phyloP scores from a whole-genome alignment of 2,113 vertebrate species.

The Podarcis muralis region DNA sequence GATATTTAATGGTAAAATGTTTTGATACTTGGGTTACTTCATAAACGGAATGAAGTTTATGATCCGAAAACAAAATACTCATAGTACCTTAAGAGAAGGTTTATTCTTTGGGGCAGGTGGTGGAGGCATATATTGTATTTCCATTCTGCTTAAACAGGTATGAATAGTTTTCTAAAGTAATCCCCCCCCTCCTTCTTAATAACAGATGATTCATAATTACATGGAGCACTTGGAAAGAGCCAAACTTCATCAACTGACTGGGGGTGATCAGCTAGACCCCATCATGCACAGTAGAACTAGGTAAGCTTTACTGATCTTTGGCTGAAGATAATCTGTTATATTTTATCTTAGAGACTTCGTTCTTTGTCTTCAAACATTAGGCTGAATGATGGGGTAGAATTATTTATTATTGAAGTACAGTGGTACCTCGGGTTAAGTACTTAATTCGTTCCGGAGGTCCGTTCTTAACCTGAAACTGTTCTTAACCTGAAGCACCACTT shows the following conservation, averaged over 20 bases:
- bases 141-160: background rate
- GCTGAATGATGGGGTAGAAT: constrained; percentile 42
- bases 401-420: constrained; percentile 59
- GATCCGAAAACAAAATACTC: background rate
- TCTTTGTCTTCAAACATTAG: constrained; percentile 64
- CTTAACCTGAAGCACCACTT: no score
- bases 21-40: background rate
- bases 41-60: background rate
- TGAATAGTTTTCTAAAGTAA: background rate
- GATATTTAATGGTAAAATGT: background rate
- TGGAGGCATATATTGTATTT: background rate
- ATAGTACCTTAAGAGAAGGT: background rate
- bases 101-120: background rate
- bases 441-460: no score
- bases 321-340: constrained; percentile 47
- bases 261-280: constrained; percentile 83
- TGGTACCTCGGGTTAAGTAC: no score
- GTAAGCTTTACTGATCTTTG: constrained; percentile 80
- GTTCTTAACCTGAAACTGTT: no score
- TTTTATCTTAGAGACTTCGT: constrained; percentile 61
- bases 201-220: constrained; percentile 99
- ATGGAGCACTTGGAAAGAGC: constrained; percentile 98
- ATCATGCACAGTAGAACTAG: constrained; percentile 80
- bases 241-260: constrained; percentile 88
- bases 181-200: constrained; percentile 52